A percentile compares a stretch with the other conserved stretches of the same genome.
Conservation (phyloP, 2,113 vertebrate genomes). For the Thunnus maccoyii region DNA sequence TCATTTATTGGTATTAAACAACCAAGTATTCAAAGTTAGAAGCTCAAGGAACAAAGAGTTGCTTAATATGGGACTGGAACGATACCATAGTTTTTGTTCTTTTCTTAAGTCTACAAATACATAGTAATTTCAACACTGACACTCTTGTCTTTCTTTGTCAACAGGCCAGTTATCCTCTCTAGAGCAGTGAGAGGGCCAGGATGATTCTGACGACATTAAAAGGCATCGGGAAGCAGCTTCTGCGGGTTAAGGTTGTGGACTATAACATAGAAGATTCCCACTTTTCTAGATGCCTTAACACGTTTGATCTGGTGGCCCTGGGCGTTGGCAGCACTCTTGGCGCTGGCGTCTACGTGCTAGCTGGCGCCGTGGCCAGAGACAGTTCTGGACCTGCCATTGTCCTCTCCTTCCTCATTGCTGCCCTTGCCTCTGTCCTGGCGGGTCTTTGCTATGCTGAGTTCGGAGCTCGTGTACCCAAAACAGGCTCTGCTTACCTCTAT, state of each 20-base stretch:
- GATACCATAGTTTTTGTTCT: neutral
- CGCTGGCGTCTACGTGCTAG: conserved; percentile 95
- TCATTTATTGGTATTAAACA: neutral
- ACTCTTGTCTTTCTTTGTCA: neutral
- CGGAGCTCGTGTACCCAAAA: conserved; percentile 94
- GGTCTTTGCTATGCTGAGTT: conserved; percentile 98
- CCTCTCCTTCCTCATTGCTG: conserved; percentile 94
- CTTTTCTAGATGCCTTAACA: conserved; percentile 92
- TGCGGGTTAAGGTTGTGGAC: conserved; percentile 94
- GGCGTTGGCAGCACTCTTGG: conserved; percentile 97
- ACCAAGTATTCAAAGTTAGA: too few relatives aligned
- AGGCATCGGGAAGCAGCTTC: conserved; percentile 88
- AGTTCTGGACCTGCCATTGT: conserved; percentile 92
- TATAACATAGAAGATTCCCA: conserved; percentile 87
- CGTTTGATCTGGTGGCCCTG: conserved; percentile 94
- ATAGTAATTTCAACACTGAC: neutral
- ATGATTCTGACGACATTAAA: conserved; percentile 86
- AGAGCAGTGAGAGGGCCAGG: neutral
- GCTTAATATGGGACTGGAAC: neutral
- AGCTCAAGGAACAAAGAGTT: too few relatives aligned
- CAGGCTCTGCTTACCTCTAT: conserved; percentile 96
- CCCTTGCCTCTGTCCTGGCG: conserved; percentile 93
- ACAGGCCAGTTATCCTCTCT: conserved; percentile 24
- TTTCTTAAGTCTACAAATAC: neutral
- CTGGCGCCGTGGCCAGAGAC: conserved; percentile 92